Evolutionary conservation across 2,888 invertebrate genomes (phyloP), one percentile per base, ranked within the genome.

Genomic region (Scaptodrosophila latifasciaeformis): DNA sequence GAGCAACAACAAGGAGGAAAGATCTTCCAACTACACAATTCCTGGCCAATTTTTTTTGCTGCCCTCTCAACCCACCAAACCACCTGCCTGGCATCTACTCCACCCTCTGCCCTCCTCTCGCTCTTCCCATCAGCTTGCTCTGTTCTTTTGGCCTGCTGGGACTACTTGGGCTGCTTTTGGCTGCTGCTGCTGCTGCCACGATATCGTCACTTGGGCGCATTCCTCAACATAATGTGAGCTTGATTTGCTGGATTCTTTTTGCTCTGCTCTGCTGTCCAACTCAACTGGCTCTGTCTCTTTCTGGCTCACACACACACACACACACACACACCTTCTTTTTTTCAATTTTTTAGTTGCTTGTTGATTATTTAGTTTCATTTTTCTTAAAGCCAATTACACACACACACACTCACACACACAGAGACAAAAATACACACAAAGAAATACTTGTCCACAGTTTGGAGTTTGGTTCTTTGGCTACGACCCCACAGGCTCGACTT

Each of bases 201-300:
- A 81, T 79, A 82, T 82, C 82, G 82, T 82, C 82, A 82, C 82
- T 82, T 82, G 83, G 84, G 84, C 81, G 81, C 83, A 82, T 82
- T 82, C 82, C 84, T 78, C 62, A 77, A 77, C 80, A 82, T 80
- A 82, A 83, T 83, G 75, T 82, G 81, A 81, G 82, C 84, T 84
- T 83, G 83, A 82, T 82, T 84, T 82, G 83, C 81, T 83, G 81
- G 77, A 82, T 82, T 81, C 78, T 81, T 78, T 76, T 77, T 70
- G 62, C 62, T 70, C 53, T 67, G 24, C 24, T 64, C 49, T 47
- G 39, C 40, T 37, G 40, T 51, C 42, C 6, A 9, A 12, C 24
- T 24, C 37, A 12, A 17, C 37, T 37, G 15, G 4, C 37, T 4
- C 37, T 37, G 37, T 17, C 37, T 13, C 37, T 37, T 6, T 48